These are phyloP conservation scores for Brachionus manjavacas DNA, from an alignment of 1,140 invertebrate genomes.

Conservation along the genomic window DNA sequence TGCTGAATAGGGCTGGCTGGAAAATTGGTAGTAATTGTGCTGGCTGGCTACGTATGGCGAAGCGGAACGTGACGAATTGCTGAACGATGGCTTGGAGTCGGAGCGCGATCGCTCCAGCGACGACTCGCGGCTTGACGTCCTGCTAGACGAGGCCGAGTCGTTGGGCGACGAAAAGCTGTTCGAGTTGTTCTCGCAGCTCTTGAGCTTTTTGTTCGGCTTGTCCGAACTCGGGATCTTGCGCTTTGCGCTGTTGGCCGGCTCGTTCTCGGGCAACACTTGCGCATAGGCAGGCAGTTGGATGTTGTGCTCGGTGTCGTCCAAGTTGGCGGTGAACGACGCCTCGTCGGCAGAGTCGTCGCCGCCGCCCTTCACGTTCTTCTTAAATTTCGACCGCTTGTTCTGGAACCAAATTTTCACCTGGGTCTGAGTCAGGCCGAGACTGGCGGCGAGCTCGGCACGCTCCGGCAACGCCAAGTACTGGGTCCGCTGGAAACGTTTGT, in stretches of 20 bases:
- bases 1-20: not conserved
- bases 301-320: not conserved
- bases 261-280: not conserved
- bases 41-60: not conserved
- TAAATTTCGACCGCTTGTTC: constrained; percentile 89
- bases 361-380: constrained; percentile 78
- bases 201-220: not conserved
- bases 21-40: not conserved
- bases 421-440: constrained; percentile 85
- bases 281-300: not conserved
- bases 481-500: constrained; percentile 77
- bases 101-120: not conserved
- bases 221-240: not conserved
- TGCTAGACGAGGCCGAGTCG: not conserved
- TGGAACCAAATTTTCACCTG: constrained; percentile 99
- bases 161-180: not conserved
- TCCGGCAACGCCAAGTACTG: constrained; percentile 92
- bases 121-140: not conserved
- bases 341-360: constrained; percentile 20
- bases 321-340: not conserved
- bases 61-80: not conserved
- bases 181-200: not conserved
- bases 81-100: not conserved
- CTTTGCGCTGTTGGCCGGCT: not conserved
- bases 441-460: constrained; percentile 82